A percentile compares a stretch with the other conserved stretches of the same genome.
These are phyloP conservation scores for Xanthia togata DNA, from an alignment of 2,888 invertebrate genomes.

Conservation along the genomic window DNA sequence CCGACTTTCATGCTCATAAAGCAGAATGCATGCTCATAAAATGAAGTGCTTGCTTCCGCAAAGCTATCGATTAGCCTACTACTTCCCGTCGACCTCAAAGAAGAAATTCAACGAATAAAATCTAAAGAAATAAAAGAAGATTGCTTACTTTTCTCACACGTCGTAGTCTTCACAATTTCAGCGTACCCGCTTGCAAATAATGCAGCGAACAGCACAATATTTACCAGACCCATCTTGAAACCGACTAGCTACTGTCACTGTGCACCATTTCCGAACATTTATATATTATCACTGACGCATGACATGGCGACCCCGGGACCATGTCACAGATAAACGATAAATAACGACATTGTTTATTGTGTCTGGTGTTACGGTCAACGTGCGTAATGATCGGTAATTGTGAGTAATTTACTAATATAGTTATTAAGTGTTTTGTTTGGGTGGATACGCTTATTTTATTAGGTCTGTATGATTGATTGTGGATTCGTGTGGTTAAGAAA, in stretches of 20 bases:
- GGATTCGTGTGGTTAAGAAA: no score
- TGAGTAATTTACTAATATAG: constrained; percentile 38
- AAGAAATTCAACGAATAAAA: neutral
- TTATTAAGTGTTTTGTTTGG: constrained; percentile 6
- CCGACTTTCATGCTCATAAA: no score
- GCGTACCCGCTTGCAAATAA: constrained; percentile 42
- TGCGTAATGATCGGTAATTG: constrained; percentile 30
- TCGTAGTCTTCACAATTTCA: neutral
- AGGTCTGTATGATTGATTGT: neutral
- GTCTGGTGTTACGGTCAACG: constrained; percentile 16
- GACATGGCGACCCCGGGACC: constrained; percentile 46
- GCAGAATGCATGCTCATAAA: neutral
- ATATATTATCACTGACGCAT: constrained; percentile 26
- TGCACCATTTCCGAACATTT: constrained; percentile 10
- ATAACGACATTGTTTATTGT: constrained; percentile 59
- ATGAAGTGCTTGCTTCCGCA: neutral
- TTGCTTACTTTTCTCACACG: constrained; percentile 54
- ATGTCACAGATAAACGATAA: constrained; percentile 51
- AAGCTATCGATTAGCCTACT: neutral
- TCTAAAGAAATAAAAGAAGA: neutral
- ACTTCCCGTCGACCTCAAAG: neutral
- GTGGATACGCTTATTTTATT: neutral
- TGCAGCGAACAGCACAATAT: constrained; percentile 48
- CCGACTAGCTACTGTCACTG: constrained; percentile 15
- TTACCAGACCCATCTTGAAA: constrained; percentile 39